Evolutionary conservation across 2,797 vertebrate species (phyloP), one percentile per base, ranked within the genome.

Genomic region (Danionella dracula): DNA sequence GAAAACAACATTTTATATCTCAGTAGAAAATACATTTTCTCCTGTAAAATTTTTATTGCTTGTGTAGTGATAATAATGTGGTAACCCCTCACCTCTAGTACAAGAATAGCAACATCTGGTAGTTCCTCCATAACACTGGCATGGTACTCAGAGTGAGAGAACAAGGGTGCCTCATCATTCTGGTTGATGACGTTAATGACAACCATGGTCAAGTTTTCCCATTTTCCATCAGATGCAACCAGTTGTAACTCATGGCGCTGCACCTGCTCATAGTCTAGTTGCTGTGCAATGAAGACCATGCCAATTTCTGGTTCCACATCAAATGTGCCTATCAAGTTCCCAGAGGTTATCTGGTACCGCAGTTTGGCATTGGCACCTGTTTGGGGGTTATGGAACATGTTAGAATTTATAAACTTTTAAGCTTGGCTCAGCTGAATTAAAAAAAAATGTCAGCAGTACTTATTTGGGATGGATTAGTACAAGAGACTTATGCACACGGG

Each of bases 221-320:
- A 95, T 75, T 93, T 94, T 32, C 93, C 93, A 65, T 95, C 93
- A 0, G 93, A 95, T 2, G 91, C 93, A 27, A 94, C 90, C 79
- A 95, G 84, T 6, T 76, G 78, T 9, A 95, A 87, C 73, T 93
- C 87, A 21, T 90, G 92, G 37, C 62, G 78, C 50, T 85, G 89
- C 58, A 91, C 87, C 76, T 84, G 81, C 83, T 95, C 93, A 6
- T 92, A 95, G 83, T 95, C 91, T 56, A 95, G 86, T 6, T 84
- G 74, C 76, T 92, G 92, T 34, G 90, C 84, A 16, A 95, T 87
- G 23, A 91, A 92, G 69, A 95, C 76, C 15, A 88, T 87, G 72
- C 93, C 93, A 64, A 84, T 84, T 80, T 93, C 91, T 4, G 92
- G 90, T 64, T 93, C 92, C 80, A 95, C 92, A 67, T 92, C 92